Evolutionary conservation across 2,888 invertebrate genomes (phyloP), one percentile per base, ranked within the genome.

Genomic region (Drosophila demipolita): DNA sequence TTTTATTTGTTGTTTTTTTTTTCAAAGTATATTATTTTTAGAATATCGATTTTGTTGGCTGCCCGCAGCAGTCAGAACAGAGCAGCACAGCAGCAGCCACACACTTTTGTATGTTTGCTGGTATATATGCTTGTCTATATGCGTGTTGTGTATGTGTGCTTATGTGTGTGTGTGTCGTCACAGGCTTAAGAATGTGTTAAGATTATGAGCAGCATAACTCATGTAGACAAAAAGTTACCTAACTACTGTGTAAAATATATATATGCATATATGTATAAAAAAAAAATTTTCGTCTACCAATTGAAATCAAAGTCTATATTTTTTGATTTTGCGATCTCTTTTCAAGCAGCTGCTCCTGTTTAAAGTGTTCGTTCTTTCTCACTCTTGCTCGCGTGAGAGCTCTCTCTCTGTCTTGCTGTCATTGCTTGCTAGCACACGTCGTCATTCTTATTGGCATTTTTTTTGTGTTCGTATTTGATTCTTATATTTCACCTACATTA

Each of bases 1-100:
- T 83, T 88, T 81, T 64, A 62, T 49, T 60, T 42, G 42, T 40
- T 40, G 20, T 55, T 57, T 63, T 79, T 77, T 77, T 88, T 89
- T 89, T 85, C 89, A 81, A 85, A 82, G 84, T 84, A 88, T 89
- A 91, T 91, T 90, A 90, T 90, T 90, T 90, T 90, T 90, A 90
- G 89, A 90, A 90, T 91, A 90, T 90, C 89, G 89, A 90, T 90
- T 90, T 91, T 90, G 82, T 89, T 78, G 84, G 80, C 83, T 77
- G 73, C 75, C 77, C 78, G 81, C 81, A 80, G 78, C 79, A 80
- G 78, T 79, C 77, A 65, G 68, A 78, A 74, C 55, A 59, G 40
- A 64, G 64, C 42, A 38, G 42, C 69, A 77, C 69, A 77, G 60
- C 72, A 80, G 76, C 73, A 80, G 69, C 75, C 59, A 66, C 55